Evolutionary conservation across 2,797 vertebrate species (phyloP).

Genomic region (Monodelphis domestica): DNA sequence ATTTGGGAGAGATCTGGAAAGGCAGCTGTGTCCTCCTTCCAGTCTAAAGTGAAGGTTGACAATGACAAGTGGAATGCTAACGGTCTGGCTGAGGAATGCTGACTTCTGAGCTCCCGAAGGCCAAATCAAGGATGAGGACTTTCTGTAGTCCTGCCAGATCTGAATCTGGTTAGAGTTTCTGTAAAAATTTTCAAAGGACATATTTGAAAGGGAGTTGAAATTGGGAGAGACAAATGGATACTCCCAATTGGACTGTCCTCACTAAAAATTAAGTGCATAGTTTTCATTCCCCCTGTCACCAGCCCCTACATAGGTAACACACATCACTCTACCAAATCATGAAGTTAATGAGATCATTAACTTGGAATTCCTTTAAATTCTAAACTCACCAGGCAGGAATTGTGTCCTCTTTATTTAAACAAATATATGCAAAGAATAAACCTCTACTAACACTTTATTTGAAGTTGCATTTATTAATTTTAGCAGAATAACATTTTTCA

Average conservation of each 20-base stretch:
- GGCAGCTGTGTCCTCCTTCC: not conserved
- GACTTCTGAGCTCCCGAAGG: not conserved
- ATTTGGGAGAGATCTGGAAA: not conserved
- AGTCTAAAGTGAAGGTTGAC: not conserved
- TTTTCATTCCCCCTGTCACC: not conserved
- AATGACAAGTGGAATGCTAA: not conserved
- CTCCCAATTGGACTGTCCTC: constrained; percentile 19
- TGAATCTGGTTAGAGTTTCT: constrained; percentile 24
- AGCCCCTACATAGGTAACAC: not conserved
- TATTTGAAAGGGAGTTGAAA: constrained; percentile 4
- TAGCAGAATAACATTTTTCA: not conserved
- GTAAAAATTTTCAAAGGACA: constrained; percentile 39
- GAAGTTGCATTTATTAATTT: not conserved
- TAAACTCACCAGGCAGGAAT: not conserved
- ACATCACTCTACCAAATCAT: not conserved
- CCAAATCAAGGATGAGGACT: constrained; percentile 22
- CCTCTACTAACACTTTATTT: not conserved
- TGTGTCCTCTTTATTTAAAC: not conserved
- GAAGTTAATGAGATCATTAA: not conserved
- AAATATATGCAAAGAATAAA: not conserved
- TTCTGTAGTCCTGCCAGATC: constrained; percentile 27
- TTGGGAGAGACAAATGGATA: constrained; percentile 9
- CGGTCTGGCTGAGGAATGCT: not conserved
- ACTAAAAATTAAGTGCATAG: constrained; percentile 8
- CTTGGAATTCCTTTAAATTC: not conserved